Evolutionary conservation across 2,113 vertebrate genomes (phyloP).

Genomic region (Pongo pygmaeus): DNA sequence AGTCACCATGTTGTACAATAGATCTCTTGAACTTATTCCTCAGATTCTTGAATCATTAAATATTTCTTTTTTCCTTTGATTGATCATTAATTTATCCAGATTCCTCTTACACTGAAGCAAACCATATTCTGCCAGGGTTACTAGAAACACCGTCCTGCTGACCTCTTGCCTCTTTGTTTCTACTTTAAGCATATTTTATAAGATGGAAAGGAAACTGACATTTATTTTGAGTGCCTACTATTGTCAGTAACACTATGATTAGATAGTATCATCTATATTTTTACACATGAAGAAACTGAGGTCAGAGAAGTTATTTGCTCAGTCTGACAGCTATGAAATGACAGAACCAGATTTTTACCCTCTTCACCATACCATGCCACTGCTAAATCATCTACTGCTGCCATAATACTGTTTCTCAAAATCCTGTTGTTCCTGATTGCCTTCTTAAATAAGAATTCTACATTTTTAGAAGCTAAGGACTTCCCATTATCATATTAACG

Average conservation of each 20-base stretch:
- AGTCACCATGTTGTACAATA: background rate
- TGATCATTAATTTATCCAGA: background rate
- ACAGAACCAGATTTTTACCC: background rate
- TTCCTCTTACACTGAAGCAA: background rate
- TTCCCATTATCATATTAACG: background rate
- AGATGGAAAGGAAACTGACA: background rate
- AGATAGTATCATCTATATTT: background rate
- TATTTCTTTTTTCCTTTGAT: background rate
- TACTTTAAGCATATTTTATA: background rate
- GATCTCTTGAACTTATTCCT: background rate
- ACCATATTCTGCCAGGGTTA: background rate
- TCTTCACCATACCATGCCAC: background rate
- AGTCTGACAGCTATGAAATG: background rate
- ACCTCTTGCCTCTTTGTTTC: background rate
- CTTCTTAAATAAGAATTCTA: slow-evolving; percentile 7
- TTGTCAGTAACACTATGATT: background rate
- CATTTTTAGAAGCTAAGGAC: slow-evolving; percentile 5
- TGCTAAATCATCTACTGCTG: background rate
- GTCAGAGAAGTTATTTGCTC: background rate
- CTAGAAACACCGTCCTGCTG: background rate
- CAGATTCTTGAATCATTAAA: slow-evolving; percentile 34
- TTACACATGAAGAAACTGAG: slow-evolving; percentile 35
- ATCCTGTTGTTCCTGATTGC: background rate
- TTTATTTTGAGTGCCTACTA: background rate
- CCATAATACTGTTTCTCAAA: background rate